Conservation (phyloP, 1,140 invertebrate species). For the Phthorimaea operculella region DNA sequence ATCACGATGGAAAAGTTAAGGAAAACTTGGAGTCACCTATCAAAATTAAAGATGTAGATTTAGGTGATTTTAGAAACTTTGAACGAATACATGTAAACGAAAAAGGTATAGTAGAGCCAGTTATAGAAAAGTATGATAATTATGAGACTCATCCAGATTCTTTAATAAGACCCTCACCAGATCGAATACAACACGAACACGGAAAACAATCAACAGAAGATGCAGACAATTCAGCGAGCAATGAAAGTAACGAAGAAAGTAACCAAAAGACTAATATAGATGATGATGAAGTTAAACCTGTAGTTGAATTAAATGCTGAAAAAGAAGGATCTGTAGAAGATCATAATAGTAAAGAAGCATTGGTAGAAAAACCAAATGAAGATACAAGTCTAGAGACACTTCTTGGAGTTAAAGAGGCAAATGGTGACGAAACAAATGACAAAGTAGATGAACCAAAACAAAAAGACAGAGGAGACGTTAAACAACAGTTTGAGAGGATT, state of each 20-base stretch:
- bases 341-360: too few relatives aligned
- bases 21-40: neutral
- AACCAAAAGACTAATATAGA: constrained; percentile 17
- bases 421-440: constrained; percentile 14
- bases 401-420: constrained; percentile 14
- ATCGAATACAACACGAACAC: too few relatives aligned
- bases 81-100: constrained; percentile 31
- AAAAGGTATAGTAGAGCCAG: constrained; percentile 24
- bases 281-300: constrained; percentile 50
- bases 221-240: too few relatives aligned
- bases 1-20: neutral
- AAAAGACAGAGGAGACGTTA: constrained; percentile 33
- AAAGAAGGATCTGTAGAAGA: too few relatives aligned
- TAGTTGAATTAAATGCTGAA: constrained; percentile 47
- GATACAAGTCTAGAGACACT: constrained; percentile 22
- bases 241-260: too few relatives aligned
- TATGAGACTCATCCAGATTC: neutral
- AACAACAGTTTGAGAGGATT: constrained; percentile 63
- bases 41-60: constrained; percentile 29
- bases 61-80: constrained; percentile 33
- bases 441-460: constrained; percentile 17
- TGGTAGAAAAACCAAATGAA: constrained; percentile 19
- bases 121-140: constrained; percentile 22
- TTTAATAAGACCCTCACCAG: too few relatives aligned
- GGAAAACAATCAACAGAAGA: too few relatives aligned